These are phyloP conservation scores for Sepiola atlantica DNA, from an alignment of 2,888 invertebrate genomes.

Conservation along the genomic window DNA sequence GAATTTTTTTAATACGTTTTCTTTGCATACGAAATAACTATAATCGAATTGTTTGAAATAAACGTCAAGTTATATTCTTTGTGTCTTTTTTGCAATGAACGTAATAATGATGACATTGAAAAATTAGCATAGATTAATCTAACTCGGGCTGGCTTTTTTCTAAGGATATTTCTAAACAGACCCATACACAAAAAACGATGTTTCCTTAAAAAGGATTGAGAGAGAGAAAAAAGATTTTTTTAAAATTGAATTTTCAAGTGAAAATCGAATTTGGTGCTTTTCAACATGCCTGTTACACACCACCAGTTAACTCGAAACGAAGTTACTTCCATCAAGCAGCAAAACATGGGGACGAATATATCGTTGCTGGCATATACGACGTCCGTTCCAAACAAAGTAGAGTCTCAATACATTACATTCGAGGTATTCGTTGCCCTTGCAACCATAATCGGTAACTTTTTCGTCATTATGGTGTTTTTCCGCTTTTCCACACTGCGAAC, in stretches of 20 bases:
- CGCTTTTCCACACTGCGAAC: slow-evolving; percentile 86
- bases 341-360: background rate
- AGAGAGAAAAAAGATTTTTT: no score
- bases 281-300: background rate
- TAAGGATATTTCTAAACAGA: no score
- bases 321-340: background rate
- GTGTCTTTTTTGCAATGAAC: no score
- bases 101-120: no score
- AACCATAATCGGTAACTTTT: slow-evolving; percentile 78
- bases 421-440: slow-evolving; percentile 88
- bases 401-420: slow-evolving; percentile 81
- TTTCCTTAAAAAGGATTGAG: no score
- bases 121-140: no score
- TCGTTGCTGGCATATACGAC: background rate
- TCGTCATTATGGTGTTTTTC: slow-evolving; percentile 87
- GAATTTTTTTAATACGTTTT: background rate
- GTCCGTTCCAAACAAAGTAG: slow-evolving; percentile 48
- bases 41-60: background rate
- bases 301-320: background rate
- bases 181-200: no score
- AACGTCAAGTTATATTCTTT: no score
- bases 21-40: background rate
- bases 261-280: no score
- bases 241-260: no score
- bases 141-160: no score